Percentiles rank a stretch among this genome's conserved stretches.
phyloP scores from a whole-genome alignment of 2,888 invertebrate genomes.

The Trichopoda pennipes region DNA sequence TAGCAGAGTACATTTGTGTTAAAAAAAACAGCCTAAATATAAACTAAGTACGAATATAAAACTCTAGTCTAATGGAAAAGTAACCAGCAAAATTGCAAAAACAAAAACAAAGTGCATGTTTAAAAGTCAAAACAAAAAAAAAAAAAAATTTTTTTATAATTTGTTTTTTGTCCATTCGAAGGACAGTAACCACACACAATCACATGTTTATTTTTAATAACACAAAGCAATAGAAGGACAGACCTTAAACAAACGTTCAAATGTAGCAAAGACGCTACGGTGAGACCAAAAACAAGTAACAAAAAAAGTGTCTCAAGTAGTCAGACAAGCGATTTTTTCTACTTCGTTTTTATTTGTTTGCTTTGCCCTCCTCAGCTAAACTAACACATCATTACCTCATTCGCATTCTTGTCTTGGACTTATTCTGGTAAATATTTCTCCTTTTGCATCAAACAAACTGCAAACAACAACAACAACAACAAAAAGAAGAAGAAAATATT shows the following conservation, averaged over 20 bases:
- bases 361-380: constrained; percentile 11
- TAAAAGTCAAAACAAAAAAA: constrained; percentile 40
- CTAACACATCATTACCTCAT: constrained; percentile 12
- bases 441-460: constrained; percentile 4
- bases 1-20: background rate
- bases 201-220: background rate
- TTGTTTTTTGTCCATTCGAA: constrained; percentile 39
- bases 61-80: constrained; percentile 55
- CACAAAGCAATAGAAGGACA: constrained; percentile 44
- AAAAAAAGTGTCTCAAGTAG: constrained; percentile 41
- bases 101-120: constrained; percentile 43
- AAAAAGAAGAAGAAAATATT: background rate
- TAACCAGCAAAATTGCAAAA: constrained; percentile 13
- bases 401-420: constrained; percentile 7
- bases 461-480: background rate
- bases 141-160: constrained; percentile 4
- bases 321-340: background rate
- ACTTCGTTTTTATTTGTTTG: background rate
- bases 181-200: constrained; percentile 42
- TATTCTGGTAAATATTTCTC: background rate
- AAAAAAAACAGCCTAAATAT: background rate
- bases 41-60: constrained; percentile 35
- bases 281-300: background rate
- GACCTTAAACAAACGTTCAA: background rate
- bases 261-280: constrained; percentile 7